Evolutionary conservation across 92 coral and sea anemone genomes (phyloP), one percentile per base, ranked within the genome.

Genomic region (Muricea muricata): DNA sequence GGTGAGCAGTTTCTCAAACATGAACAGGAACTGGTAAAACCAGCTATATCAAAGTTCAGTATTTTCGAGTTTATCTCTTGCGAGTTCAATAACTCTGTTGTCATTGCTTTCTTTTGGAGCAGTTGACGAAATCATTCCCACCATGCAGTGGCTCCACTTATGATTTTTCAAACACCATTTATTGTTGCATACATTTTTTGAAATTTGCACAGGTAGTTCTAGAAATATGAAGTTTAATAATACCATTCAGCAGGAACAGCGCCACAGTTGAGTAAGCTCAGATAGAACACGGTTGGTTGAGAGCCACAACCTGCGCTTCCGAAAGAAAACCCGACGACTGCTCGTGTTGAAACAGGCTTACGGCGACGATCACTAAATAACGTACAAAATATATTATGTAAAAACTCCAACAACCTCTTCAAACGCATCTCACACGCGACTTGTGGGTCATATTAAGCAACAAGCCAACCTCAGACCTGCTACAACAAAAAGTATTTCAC

Each of bases 231-330:
- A 6, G 1, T 52, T 45, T 7, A 23, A 23, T 18, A 87, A 78
- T 79, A 95, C 99, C 99, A 96, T 75, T 96, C 98, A 41, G 99
- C 87, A 56, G 96, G 92, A 18, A 96, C 99, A 25, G 92, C 81
- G 31, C 99, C 99, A 39, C 92, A 87, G 89, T 96, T 96, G 74
- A 93, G 89, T 10, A 96, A 79, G 90, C 91, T 93, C 30, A 96
- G 78, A 85, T 93, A 90, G 37, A 93, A 89, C 33, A 82, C 86
- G 57, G 93, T 87, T 3, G 94, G 87, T 33, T 92, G 98, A 0
- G 87, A 83, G 29, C 91, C 93, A 31, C 87, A 65, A 28, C 94
- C 94, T 18, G 98, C 96, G 30, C 97, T 95, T 25, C 99, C 97
- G 86, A 96, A 96, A 71, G 93, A 89, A 65, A 96, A 93, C 91